These are phyloP conservation scores for Halcyon malimbica DNA, from an alignment of 2,113 vertebrate genomes.

Conservation along the genomic window DNA sequence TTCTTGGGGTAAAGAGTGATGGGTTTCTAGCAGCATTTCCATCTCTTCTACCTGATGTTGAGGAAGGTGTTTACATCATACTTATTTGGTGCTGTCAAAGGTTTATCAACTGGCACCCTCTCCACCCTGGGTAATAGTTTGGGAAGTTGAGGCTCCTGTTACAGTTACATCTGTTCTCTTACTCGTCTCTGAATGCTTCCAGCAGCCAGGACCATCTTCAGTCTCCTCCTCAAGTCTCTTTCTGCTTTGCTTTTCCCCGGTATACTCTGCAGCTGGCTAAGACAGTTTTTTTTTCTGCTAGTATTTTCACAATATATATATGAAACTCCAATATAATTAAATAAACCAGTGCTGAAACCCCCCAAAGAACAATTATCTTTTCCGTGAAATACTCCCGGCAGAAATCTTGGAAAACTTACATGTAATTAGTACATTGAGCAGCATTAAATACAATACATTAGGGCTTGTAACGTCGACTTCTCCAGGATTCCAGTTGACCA, in stretches of 20 bases:
- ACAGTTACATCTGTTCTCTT: not conserved
- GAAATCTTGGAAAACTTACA: constrained; percentile 73
- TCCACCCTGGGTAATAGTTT: not conserved
- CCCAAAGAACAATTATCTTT: constrained; percentile 75
- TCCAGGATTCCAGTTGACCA: constrained; percentile 6
- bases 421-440: constrained; percentile 73
- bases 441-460: constrained; percentile 61
- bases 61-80: not conserved
- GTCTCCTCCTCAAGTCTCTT: not conserved
- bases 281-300: constrained; percentile 55
- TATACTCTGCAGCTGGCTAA: not conserved
- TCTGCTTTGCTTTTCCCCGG: not conserved
- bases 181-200: not conserved
- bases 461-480: constrained; percentile 41
- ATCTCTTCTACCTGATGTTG: not conserved
- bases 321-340: constrained; percentile 73
- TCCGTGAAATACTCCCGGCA: constrained; percentile 72
- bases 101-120: not conserved
- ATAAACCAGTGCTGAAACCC: constrained; percentile 71
- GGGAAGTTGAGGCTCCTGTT: not conserved
- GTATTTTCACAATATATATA: constrained; percentile 63
- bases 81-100: not conserved
- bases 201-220: not conserved
- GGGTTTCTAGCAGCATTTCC: not conserved
- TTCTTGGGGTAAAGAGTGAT: not conserved